These are phyloP conservation scores for Tineola bisselliella DNA, from an alignment of 2,888 invertebrate species.

Conservation along the genomic window DNA sequence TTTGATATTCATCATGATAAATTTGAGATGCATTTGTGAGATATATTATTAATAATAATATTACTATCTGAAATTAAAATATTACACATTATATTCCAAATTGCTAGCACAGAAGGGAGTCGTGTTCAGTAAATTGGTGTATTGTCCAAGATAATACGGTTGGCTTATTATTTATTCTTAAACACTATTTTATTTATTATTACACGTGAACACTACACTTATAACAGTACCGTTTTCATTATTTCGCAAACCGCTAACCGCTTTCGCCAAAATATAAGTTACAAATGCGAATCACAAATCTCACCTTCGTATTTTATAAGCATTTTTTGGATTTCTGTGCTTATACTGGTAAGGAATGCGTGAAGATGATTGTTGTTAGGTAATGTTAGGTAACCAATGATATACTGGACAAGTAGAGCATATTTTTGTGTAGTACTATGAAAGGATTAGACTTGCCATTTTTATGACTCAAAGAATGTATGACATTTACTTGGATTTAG, in stretches of 20 bases:
- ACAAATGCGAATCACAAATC: slow-evolving; percentile 37
- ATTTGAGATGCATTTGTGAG: slow-evolving; percentile 39
- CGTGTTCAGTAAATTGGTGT: no score
- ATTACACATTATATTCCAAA: not conserved
- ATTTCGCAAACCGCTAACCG: slow-evolving; percentile 28
- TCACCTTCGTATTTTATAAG: slow-evolving; percentile 43
- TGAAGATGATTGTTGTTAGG: slow-evolving; percentile 32
- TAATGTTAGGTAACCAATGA: slow-evolving; percentile 45
- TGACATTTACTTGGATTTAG: no score
- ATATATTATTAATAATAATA: slow-evolving; percentile 35
- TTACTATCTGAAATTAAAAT: slow-evolving; percentile 30
- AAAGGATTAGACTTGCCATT: not conserved
- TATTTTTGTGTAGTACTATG: slow-evolving; percentile 21
- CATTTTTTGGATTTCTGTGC: slow-evolving; percentile 30
- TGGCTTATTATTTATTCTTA: no score
- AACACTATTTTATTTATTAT: no score
- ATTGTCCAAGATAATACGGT: no score
- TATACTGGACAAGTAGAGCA: slow-evolving; percentile 58
- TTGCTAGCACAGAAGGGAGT: no score
- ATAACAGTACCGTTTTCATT: slow-evolving; percentile 53
- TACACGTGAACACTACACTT: slow-evolving; percentile 7
- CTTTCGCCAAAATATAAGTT: slow-evolving; percentile 7
- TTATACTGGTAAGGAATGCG: slow-evolving; percentile 15
- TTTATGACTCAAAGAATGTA: no score
- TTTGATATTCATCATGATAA: slow-evolving; percentile 19